Percentiles rank a stretch among this genome's conserved stretches.
These are phyloP conservation scores for Tretioscincus oriximinensis DNA, from an alignment of 2,113 vertebrate species.

Conservation along the genomic window DNA sequence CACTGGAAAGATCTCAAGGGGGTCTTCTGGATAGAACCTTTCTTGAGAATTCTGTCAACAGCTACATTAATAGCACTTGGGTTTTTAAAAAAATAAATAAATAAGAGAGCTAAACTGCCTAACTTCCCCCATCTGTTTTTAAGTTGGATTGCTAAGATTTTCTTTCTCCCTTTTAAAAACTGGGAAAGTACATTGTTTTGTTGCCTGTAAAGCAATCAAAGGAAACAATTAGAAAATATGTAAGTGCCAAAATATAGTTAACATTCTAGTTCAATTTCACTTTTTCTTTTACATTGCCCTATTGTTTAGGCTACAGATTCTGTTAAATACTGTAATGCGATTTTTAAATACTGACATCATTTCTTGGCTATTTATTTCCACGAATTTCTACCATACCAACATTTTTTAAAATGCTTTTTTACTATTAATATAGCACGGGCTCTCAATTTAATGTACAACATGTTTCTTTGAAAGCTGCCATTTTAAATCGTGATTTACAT, in stretches of 20 bases:
- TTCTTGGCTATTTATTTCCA: slow-evolving; percentile 53
- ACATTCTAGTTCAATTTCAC: slow-evolving; percentile 43
- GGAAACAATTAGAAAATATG: neutral
- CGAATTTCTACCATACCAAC: slow-evolving; percentile 1
- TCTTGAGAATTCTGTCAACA: neutral
- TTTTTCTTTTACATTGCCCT: slow-evolving; percentile 46
- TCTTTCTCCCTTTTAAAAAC: neutral
- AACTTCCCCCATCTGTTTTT: slow-evolving; percentile 29
- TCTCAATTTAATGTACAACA: slow-evolving; percentile 14
- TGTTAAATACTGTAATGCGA: slow-evolving; percentile 50
- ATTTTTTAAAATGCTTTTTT: neutral
- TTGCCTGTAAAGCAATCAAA: neutral
- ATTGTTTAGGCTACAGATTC: slow-evolving; percentile 48
- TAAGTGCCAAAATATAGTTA: slow-evolving; percentile 35
- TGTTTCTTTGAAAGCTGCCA: slow-evolving; percentile 27
- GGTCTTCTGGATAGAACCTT: slow-evolving; percentile 38
- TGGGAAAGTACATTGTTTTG: neutral
- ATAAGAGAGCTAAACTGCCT: slow-evolving; percentile 47
- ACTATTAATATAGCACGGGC: neutral
- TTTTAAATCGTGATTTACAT: slow-evolving; percentile 45
- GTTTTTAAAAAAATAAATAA: slow-evolving; percentile 32
- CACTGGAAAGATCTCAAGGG: too few species aligned
- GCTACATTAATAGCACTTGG: neutral
- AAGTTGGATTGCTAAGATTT: slow-evolving; percentile 5
- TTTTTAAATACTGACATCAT: slow-evolving; percentile 63